Base-by-base conservation (phyloP, 2,113 vertebrate genomes). In the Chionodraco myersi region DNA sequence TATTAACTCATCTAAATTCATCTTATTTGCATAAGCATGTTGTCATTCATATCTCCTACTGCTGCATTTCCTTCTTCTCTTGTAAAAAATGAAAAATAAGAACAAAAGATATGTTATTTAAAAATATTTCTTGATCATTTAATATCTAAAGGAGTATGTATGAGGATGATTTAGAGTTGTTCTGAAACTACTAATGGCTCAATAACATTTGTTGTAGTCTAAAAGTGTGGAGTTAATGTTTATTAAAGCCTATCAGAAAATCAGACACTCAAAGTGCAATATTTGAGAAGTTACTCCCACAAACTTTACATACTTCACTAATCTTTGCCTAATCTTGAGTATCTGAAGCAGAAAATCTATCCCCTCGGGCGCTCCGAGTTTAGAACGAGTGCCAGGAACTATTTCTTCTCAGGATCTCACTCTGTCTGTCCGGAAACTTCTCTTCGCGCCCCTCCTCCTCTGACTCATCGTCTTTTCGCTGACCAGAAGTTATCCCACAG, bases 381-480 rank as follows among this genome's bases (percentile, higher is more conserved):
- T n/a, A 14, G 41, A 62, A 45, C 59, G 18, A 63, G 6, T 72
- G 13, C 64, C 52, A 53, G 45, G 10, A 82, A 71, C 2, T 47
- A 9, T 49, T 47, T 66, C 36, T 60, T 59, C 18, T 54, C 34
- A 10, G 58, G 59, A 52, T 77, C 30, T 51, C 18, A 45, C 26
- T 30, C 9, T 9, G 30, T 23, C 26, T 70, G 2, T 69, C 49
- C 41, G 45, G 52, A 54, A 59, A 81, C 16, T 14, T 21, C 16
- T 41, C 23, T 62, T 63, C 41, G 11, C 41, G 15, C 11, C 52
- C 44, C 34, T 57, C 45, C 23, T 75, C 77, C 75, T 72, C 73
- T 83, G 81, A 86, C 86, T 89, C 81, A 77, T 77, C 67, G 45
- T 51, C 21, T 84, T 67, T 86, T 77, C 9, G 61, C 72, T 81